A percentile compares a stretch with the other conserved stretches of the same genome.
Evolutionary conservation across 2,113 vertebrate species (phyloP).

Genomic region (Microcebus jonahi): DNA sequence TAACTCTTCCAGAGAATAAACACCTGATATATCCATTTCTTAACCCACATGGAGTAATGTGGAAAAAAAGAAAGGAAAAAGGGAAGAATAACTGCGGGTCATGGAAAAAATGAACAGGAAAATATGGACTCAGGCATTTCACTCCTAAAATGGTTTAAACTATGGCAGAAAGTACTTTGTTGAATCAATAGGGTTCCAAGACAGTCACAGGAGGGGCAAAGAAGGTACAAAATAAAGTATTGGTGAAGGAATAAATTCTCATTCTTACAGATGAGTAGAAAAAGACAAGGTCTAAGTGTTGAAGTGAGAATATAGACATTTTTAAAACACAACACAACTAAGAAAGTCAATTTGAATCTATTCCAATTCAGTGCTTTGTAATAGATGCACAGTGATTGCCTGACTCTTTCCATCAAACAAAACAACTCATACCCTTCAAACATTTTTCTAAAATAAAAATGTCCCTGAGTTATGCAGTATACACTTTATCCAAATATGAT

Average conservation of each 20-base stretch:
- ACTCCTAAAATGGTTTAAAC: neutral
- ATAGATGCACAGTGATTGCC: neutral
- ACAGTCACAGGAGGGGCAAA: neutral
- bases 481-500: neutral
- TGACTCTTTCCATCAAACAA: neutral
- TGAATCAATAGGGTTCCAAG: neutral
- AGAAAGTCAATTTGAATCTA: slow-evolving; percentile 9
- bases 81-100: accelerated
- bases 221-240: neutral
- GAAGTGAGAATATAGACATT: neutral
- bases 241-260: neutral
- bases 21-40: neutral
- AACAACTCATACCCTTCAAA: neutral
- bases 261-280: neutral
- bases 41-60: neutral
- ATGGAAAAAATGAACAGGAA: neutral
- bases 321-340: neutral
- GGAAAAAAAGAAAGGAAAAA: neutral
- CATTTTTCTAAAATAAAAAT: neutral
- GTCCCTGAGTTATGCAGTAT: neutral
- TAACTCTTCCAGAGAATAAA: neutral
- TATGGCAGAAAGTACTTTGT: neutral
- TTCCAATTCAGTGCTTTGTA: neutral
- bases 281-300: neutral
- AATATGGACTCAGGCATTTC: neutral